These are phyloP conservation scores for Limanda limanda DNA, from an alignment of 2,113 vertebrate genomes.

Conservation along the genomic window DNA sequence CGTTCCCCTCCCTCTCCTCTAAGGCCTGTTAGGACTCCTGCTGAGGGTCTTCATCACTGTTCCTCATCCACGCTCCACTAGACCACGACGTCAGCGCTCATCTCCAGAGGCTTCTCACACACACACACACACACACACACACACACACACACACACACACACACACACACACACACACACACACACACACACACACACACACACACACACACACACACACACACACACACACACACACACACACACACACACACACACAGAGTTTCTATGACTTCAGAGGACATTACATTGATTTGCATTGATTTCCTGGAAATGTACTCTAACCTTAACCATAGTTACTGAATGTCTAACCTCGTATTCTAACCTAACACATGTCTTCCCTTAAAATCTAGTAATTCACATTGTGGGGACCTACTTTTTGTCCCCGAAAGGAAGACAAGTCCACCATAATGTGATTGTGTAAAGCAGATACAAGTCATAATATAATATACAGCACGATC, in stretches of 20 bases:
- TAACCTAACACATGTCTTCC: too few species aligned
- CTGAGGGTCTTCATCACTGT: conserved; percentile 81
- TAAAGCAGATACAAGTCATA: too few species aligned
- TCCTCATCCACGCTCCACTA: conserved; percentile 85
- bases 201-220: conserved; percentile 73
- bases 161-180: too few species aligned
- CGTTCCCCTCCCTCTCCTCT: conserved; percentile 84
- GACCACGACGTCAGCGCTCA: conserved; percentile 77
- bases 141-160: conserved; percentile 29
- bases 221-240: conserved; percentile 69
- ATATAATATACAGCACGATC: too few species aligned
- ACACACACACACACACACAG: conserved; percentile 52
- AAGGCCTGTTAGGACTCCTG: conserved; percentile 77
- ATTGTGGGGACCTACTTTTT: too few species aligned
- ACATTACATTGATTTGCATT: not conserved
- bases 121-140: conserved; percentile 64
- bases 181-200: conserved; percentile 69
- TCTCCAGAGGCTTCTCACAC: conserved; percentile 82
- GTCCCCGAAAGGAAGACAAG: too few species aligned
- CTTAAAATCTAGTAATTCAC: too few species aligned
- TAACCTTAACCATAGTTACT: too few species aligned
- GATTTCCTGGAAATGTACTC: too few species aligned
- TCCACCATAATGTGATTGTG: too few species aligned
- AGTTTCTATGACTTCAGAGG: not conserved
- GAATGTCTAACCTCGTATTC: too few species aligned